Evolutionary conservation across 2,113 vertebrate genomes (phyloP).

Genomic region (Ceratotherium simum): DNA sequence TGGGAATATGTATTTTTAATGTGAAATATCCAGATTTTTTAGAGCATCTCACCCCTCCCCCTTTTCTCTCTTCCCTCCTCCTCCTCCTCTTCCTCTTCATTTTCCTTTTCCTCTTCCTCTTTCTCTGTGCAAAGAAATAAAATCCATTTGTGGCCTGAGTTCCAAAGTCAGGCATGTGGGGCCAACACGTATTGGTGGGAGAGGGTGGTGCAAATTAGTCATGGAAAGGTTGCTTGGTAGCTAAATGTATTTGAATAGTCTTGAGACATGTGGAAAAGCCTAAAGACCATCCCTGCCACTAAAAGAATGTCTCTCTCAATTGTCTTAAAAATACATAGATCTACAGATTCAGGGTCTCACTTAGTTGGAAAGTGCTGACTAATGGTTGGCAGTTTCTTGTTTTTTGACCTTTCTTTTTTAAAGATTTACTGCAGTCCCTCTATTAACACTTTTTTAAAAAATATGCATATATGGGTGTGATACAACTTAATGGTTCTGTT

Average conservation of each 20-base stretch:
- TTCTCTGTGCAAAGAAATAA: not conserved
- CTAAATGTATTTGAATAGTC: not conserved
- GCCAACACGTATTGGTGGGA: not conserved
- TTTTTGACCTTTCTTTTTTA: not conserved
- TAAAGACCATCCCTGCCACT: not conserved
- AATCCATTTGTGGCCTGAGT: not conserved
- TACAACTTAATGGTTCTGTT: not conserved
- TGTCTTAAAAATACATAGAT: not conserved
- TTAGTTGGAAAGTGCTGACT: not conserved
- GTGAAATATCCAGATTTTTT: not conserved
- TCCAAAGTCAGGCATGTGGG: not conserved
- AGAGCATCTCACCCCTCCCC: not conserved
- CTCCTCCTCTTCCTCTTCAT: not conserved
- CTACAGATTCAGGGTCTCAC: not conserved
- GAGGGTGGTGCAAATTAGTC: not conserved
- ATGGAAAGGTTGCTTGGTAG: not conserved
- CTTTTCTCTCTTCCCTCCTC: no score
- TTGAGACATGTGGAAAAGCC: not conserved
- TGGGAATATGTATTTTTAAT: not conserved
- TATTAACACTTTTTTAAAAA: not conserved
- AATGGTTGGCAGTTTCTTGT: not conserved
- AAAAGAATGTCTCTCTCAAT: not conserved
- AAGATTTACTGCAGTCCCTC: not conserved
- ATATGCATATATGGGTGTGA: not conserved
- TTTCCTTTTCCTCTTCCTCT: not conserved